Evolutionary conservation across 2,797 vertebrate species (phyloP).

Genomic region (Rhinogobio ventralis): DNA sequence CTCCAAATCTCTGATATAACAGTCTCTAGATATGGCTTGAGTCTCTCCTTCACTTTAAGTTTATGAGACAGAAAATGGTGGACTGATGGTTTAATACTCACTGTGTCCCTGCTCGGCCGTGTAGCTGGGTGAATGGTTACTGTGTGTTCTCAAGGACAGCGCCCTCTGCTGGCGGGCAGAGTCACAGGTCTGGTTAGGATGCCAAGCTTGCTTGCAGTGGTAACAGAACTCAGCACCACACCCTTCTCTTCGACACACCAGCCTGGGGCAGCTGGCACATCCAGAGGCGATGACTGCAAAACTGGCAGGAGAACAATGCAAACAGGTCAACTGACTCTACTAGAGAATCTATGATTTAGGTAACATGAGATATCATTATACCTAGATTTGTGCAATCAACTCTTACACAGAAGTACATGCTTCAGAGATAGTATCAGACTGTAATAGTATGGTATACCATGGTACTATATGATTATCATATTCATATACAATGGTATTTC

Average conservation of each 20-base stretch:
- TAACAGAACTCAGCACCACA: slow-evolving; percentile 98
- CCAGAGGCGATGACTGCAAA: slow-evolving; percentile 97
- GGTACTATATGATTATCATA: neutral
- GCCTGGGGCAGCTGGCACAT: slow-evolving; percentile 96
- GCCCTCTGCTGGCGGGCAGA: slow-evolving; percentile 96
- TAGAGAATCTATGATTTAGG: slow-evolving; percentile 21
- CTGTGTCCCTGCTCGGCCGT: slow-evolving; percentile 92
- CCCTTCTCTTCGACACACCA: slow-evolving; percentile 94
- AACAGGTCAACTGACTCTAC: neutral
- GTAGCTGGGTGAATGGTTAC: slow-evolving; percentile 95
- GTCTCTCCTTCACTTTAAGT: neutral
- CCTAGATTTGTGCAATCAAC: neutral
- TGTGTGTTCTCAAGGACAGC: slow-evolving; percentile 88
- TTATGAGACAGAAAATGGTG: neutral
- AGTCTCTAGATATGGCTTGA: neutral
- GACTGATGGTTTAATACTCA: slow-evolving; percentile 66
- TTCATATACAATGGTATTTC: neutral
- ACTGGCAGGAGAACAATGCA: slow-evolving; percentile 69
- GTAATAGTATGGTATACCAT: neutral
- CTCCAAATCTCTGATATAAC: neutral
- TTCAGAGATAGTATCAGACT: neutral
- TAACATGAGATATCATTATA: slow-evolving; percentile 12
- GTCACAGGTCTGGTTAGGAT: slow-evolving; percentile 98
- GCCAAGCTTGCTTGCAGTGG: slow-evolving; percentile 99
- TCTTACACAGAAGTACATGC: neutral